Evolutionary conservation across 1,140 invertebrate genomes (phyloP).

Genomic region (Pectinophora gossypiella): DNA sequence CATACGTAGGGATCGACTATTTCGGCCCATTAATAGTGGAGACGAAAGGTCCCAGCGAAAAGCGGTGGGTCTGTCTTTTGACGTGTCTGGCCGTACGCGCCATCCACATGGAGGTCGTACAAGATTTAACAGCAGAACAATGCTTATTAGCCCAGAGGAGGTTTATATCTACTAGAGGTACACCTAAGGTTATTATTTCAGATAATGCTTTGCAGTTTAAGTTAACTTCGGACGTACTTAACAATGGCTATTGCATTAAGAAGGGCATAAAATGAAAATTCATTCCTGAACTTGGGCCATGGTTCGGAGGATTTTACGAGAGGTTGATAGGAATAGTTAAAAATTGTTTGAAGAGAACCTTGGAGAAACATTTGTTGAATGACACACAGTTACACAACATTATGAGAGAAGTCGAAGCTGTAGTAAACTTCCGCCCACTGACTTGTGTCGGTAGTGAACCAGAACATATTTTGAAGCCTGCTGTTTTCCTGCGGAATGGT

Average conservation of each 20-base stretch:
- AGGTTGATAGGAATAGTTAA: slow-evolving; percentile 7
- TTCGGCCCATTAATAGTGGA: slow-evolving; percentile 5
- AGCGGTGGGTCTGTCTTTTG: slow-evolving; percentile 37
- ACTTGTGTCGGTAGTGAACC: slow-evolving; percentile 1
- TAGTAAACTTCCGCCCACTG: slow-evolving; percentile 6
- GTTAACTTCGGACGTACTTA: slow-evolving; percentile 6
- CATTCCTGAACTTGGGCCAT: slow-evolving; percentile 10
- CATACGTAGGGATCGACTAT: slow-evolving; percentile 6
- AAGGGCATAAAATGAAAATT: slow-evolving; percentile 9
- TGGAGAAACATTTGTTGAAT: slow-evolving; percentile 9
- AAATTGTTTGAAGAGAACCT: slow-evolving; percentile 12
- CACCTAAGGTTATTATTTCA: slow-evolving; percentile 7
- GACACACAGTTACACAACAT: slow-evolving; percentile 3
- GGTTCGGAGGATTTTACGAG: slow-evolving; percentile 13
- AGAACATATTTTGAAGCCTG: slow-evolving; percentile 6
- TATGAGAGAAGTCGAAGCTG: slow-evolving; percentile 10
- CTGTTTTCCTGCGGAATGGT: slow-evolving; percentile 3
- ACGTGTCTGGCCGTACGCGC: slow-evolving; percentile 32
- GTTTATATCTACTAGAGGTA: slow-evolving; percentile 35
- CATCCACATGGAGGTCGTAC: slow-evolving; percentile 39
- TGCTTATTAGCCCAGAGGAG: slow-evolving; percentile 30
- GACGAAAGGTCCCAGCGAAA: slow-evolving; percentile 8
- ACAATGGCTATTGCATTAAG: too few species aligned
- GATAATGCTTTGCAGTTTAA: slow-evolving; percentile 12
- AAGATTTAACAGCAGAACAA: slow-evolving; percentile 26